These are phyloP conservation scores for Calosoma granatense DNA, from an alignment of 1,140 invertebrate species.

Conservation along the genomic window DNA sequence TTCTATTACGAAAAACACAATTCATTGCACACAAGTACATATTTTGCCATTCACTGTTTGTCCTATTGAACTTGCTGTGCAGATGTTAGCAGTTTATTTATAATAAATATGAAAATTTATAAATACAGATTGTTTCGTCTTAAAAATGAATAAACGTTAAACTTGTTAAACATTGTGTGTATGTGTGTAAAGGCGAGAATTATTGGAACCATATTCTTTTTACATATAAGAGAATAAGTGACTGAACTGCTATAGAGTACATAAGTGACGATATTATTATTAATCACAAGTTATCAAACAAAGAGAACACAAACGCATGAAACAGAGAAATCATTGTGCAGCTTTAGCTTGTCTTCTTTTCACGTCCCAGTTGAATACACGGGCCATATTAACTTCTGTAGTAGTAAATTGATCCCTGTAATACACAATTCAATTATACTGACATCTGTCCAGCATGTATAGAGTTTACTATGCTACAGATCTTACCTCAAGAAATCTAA, in stretches of 20 bases:
- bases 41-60: not conserved
- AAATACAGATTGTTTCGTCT: not conserved
- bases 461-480: not conserved
- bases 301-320: slow-evolving; percentile 3
- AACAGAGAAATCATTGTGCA: slow-evolving; percentile 12
- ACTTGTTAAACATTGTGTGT: too few relatives aligned
- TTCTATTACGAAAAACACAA: slow-evolving; percentile 20
- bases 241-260: too few relatives aligned
- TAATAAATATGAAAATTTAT: slow-evolving; percentile 4
- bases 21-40: not conserved
- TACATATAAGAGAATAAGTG: too few relatives aligned
- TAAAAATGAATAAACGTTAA: not conserved
- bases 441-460: not conserved
- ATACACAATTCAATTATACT: slow-evolving; percentile 23
- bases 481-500: slow-evolving; percentile 70
- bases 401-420: slow-evolving; percentile 93
- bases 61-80: not conserved
- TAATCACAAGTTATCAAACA: not conserved
- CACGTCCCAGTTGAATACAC: slow-evolving; percentile 94
- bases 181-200: too few relatives aligned
- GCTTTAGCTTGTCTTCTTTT: slow-evolving; percentile 60
- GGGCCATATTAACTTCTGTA: slow-evolving; percentile 96
- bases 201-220: too few relatives aligned
- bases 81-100: slow-evolving; percentile 6
- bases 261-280: too few relatives aligned